Percentiles rank a stretch among this genome's conserved stretches.
These are phyloP conservation scores for Odocoileus virginianus DNA, from an alignment of 2,113 vertebrate species.

Conservation along the genomic window DNA sequence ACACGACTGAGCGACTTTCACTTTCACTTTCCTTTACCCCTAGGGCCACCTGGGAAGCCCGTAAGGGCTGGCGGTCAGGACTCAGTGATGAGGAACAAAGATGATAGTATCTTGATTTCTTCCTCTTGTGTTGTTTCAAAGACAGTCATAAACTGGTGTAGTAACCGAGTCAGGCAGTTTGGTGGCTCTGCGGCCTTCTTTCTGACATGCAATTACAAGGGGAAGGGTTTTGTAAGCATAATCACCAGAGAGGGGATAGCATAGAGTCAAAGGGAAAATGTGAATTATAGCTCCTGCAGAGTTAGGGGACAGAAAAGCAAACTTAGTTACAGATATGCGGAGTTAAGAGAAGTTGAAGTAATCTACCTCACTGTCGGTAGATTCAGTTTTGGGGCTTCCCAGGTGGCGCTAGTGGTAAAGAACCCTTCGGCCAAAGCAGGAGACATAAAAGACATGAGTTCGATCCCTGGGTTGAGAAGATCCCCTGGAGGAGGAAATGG, in stretches of 20 bases:
- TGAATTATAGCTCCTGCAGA: background rate
- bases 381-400: background rate
- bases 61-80: background rate
- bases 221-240: background rate
- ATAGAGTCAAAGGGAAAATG: background rate
- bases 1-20: fast-evolving
- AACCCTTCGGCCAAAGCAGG: background rate
- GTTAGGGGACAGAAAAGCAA: background rate
- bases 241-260: background rate
- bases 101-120: background rate
- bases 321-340: background rate
- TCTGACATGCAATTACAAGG: background rate
- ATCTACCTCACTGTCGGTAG: background rate
- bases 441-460: fast-evolving
- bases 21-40: background rate
- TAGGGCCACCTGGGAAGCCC: background rate
- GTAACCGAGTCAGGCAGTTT: background rate
- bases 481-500: background rate
- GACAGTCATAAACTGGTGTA: background rate
- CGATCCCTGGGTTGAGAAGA: background rate
- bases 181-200: background rate
- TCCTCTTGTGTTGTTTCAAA: background rate
- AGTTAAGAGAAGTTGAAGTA: background rate
- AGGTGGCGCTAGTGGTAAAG: background rate
- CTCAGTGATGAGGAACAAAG: background rate